phyloP scores from a whole-genome alignment of 2,888 invertebrate species.

The Drosophila mimetica region DNA sequence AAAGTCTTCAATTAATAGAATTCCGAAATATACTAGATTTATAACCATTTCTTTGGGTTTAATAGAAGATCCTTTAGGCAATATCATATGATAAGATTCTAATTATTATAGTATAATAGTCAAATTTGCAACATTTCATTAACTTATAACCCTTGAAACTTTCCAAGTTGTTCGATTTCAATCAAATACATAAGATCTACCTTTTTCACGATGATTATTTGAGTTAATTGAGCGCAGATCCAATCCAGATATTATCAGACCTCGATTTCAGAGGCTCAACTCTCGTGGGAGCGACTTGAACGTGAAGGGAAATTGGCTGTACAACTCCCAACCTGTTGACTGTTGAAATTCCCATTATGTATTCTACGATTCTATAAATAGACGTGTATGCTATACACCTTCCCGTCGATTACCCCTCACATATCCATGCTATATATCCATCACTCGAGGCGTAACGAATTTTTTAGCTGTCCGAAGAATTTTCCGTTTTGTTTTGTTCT shows the following conservation, averaged over 20 bases:
- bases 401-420: neutral
- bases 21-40: neutral
- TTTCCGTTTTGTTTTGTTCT: slow-evolving; percentile 30
- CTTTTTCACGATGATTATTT: slow-evolving; percentile 8
- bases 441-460: slow-evolving; percentile 30
- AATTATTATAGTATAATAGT: no score
- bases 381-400: neutral
- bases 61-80: no score
- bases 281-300: neutral
- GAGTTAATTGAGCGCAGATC: slow-evolving; percentile 24
- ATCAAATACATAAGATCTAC: neutral
- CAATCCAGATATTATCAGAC: slow-evolving; percentile 13
- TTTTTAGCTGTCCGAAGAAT: slow-evolving; percentile 16
- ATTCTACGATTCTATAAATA: slow-evolving; percentile 34
- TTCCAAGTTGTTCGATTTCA: neutral
- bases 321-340: slow-evolving; percentile 25
- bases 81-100: no score
- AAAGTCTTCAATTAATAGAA: slow-evolving; percentile 4
- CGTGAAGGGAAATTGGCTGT: neutral
- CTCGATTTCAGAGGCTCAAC: neutral
- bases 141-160: no score
- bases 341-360: slow-evolving; percentile 19
- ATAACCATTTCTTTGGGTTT: no score
- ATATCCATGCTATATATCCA: neutral
- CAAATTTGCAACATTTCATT: no score